These are phyloP conservation scores for Agapornis roseicollis DNA, from an alignment of 2,113 vertebrate genomes.

Conservation along the genomic window DNA sequence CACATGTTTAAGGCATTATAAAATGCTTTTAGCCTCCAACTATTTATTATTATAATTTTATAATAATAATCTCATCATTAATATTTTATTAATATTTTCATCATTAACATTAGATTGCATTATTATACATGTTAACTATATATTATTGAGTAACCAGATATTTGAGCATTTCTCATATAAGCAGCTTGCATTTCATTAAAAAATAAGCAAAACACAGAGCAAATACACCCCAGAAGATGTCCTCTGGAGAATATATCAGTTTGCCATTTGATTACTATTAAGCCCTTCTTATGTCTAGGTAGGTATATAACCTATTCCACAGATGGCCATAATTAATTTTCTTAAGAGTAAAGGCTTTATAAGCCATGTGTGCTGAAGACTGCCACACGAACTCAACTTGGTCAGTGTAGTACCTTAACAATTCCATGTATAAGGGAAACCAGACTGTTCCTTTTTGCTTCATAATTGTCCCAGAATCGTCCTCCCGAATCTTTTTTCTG, in stretches of 20 bases:
- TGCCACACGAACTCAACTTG: background rate
- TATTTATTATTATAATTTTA: background rate
- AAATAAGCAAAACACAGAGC: background rate
- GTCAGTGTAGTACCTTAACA: background rate
- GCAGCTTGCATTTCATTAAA: background rate
- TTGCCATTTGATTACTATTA: background rate
- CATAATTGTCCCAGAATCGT: background rate
- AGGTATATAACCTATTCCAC: background rate
- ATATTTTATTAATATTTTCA: background rate
- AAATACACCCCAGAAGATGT: background rate
- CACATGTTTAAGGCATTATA: background rate
- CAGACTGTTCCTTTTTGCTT: background rate
- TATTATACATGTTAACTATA: background rate
- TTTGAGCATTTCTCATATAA: background rate
- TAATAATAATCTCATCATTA: background rate
- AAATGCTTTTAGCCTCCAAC: background rate
- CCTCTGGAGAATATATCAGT: background rate
- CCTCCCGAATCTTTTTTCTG: background rate
- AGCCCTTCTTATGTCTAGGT: background rate
- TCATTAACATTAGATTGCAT: background rate
- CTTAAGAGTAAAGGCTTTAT: background rate
- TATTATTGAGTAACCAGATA: background rate
- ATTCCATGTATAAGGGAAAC: background rate
- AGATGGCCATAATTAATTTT: background rate
- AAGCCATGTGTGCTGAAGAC: background rate